phyloP scores from a whole-genome alignment of 2,797 vertebrate genomes.

The Odontamblyopus rebecca region DNA sequence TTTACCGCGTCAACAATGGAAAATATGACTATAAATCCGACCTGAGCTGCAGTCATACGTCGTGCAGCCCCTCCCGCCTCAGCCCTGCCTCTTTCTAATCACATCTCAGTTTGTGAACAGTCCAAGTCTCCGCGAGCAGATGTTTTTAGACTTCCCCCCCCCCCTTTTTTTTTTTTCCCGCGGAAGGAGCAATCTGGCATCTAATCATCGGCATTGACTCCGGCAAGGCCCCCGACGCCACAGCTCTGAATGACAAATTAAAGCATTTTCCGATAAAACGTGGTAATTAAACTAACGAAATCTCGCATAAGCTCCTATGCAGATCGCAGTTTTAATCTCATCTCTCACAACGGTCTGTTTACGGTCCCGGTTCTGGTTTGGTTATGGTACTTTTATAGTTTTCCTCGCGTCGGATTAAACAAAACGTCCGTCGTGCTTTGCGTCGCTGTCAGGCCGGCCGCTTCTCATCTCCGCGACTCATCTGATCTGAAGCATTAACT shows the following conservation, averaged over 20 bases:
- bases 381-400: conserved; percentile 50
- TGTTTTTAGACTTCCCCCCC: conserved; percentile 70
- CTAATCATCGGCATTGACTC: conserved; percentile 82
- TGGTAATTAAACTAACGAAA: conserved; percentile 74
- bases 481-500: conserved; percentile 78
- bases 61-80: conserved; percentile 31
- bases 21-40: not conserved
- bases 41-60: not conserved
- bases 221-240: conserved; percentile 74
- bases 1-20: not conserved
- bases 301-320: conserved; percentile 68
- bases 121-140: conserved; percentile 78
- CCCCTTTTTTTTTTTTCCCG: conserved; percentile 15
- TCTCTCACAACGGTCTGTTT: conserved; percentile 51
- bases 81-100: conserved; percentile 50
- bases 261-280: conserved; percentile 77
- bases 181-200: conserved; percentile 72
- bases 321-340: conserved; percentile 74
- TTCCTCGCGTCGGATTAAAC: conserved; percentile 72
- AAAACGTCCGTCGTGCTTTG: conserved; percentile 54
- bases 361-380: conserved; percentile 35
- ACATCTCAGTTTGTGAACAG: conserved; percentile 73
- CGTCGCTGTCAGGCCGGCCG: conserved; percentile 59
- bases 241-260: conserved; percentile 80
- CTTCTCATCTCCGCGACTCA: conserved; percentile 62